Base-by-base conservation (phyloP, 1,140 invertebrate species). In the Caenorhabditis briggsae region DNA sequence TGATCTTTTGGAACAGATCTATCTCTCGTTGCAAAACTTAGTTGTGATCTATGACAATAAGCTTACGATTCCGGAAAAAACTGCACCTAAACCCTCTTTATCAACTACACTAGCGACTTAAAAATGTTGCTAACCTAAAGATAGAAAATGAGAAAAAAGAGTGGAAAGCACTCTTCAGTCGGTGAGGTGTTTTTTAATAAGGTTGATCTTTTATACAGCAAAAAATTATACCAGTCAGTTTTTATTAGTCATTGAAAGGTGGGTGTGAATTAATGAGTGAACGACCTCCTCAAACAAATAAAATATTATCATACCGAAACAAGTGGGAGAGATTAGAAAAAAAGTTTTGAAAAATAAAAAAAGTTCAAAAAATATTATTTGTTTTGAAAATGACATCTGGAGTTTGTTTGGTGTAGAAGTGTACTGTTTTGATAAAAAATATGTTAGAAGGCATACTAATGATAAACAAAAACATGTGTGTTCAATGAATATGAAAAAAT, bases 91-190 rank as follows among this genome's bases (percentile, higher is more conserved):
- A 61, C 18, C 23, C 23, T 46, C 41, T 18, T 78, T 78, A 78
- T 78, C 70, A 78, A 78, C 70, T 78, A 50, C 43, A 78, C 43
- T 78, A 78, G n/a, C 18, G 70, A 50, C 70, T 78, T 78, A 78
- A 70, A 58, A 70, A 25, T 43, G 41, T n/a, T 64, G 5, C 41
- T 70, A 33, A 61, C 59, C 59, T 61, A 61, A 61, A 61, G 20
- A 61, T 61, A 61, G 59, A 61, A 70, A 65, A 70, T 70, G 41
- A 18, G 8, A 46, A 70, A 50, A 78, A 78, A 53, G 53, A 78
- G 43, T 5, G 7, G 33, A 33, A 25, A 18, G 23, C 25, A 23
- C 59, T 70, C 64, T 70, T 46, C 33, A 70, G 64, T 70, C 64
- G 64, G 46, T 70, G 64, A 70, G 59, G 14, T 70, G 64, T 70